Percentiles rank a stretch among this genome's conserved stretches.
Conservation (phyloP, 2,888 invertebrate genomes). For the Cheilosia pagana region DNA sequence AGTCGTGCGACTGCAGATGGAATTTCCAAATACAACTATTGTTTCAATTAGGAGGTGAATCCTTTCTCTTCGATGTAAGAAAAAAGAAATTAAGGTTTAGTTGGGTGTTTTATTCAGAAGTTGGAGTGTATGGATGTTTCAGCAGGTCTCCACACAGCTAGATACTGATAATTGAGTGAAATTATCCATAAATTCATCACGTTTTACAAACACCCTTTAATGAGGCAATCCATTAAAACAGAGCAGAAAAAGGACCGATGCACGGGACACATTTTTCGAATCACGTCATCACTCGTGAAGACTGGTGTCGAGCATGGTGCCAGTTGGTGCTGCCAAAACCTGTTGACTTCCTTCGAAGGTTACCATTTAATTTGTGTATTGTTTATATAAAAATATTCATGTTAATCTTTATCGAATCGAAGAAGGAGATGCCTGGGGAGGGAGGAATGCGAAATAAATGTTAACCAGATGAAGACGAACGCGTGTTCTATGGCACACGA, state of each 20-base stretch:
- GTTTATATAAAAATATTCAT: conserved; percentile 4
- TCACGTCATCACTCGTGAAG: neutral
- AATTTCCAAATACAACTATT: conserved; percentile 26
- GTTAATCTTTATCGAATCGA: conserved; percentile 32
- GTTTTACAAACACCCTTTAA: neutral
- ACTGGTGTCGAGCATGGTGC: conserved; percentile 27
- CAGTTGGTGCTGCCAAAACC: conserved; percentile 33
- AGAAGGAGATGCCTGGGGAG: conserved; percentile 14
- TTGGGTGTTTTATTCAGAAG: too few relatives aligned
- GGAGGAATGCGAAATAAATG: conserved; percentile 25
- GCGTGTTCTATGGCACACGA: conserved; percentile 58
- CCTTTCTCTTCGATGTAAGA: too few relatives aligned
- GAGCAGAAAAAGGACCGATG: neutral
- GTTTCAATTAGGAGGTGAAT: conserved; percentile 2
- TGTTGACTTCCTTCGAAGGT: conserved; percentile 50
- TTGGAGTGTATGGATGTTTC: too few relatives aligned
- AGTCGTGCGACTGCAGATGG: conserved; percentile 56
- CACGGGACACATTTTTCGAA: neutral
- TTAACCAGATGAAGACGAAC: conserved; percentile 31
- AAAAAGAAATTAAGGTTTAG: too few relatives aligned
- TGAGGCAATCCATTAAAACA: neutral
- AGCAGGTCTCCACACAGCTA: too few relatives aligned
- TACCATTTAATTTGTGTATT: conserved; percentile 36
- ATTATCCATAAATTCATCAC: too few relatives aligned
- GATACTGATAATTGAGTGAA: too few relatives aligned